phyloP scores from a whole-genome alignment of 1,140 invertebrate species.

The Heterodera carotae region DNA sequence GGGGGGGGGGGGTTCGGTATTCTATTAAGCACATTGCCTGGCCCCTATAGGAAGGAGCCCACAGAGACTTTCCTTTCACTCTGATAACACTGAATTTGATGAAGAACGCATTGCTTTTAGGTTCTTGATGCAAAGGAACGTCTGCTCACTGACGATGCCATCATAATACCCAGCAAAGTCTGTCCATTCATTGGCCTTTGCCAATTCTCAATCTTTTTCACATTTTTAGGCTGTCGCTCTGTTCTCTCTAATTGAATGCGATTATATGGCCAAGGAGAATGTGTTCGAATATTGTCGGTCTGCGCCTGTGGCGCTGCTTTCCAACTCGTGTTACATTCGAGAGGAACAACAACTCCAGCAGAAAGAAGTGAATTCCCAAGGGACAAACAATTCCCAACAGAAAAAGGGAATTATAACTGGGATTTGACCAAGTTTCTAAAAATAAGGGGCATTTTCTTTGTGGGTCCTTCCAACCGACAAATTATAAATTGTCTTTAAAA shows the following conservation, averaged over 20 bases:
- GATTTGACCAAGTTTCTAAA: too few relatives aligned
- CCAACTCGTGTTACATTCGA: conserved; percentile 27
- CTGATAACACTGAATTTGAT: too few relatives aligned
- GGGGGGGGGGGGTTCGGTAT: too few relatives aligned
- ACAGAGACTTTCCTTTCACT: too few relatives aligned
- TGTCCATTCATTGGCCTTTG: not conserved
- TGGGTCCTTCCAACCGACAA: too few relatives aligned
- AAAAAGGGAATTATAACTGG: not conserved
- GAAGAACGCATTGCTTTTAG: conserved; percentile 12
- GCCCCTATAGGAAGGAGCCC: too few relatives aligned
- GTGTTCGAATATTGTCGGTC: conserved; percentile 11
- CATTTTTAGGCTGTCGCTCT: conserved; percentile 32
- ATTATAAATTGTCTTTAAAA: not conserved
- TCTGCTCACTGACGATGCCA: conserved; percentile 19
- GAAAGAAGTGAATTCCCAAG: not conserved
- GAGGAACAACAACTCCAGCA: conserved; percentile 1
- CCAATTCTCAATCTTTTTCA: not conserved
- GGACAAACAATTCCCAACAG: not conserved
- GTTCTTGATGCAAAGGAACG: conserved; percentile 31
- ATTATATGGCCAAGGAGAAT: conserved; percentile 18
- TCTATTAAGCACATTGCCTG: too few relatives aligned
- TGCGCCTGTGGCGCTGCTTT: conserved; percentile 13
- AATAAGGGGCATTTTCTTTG: too few relatives aligned
- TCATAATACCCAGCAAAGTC: conserved; percentile 29
- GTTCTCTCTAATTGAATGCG: conserved; percentile 32